Evolutionary conservation across 2,797 vertebrate species (phyloP).

Genomic region (Rhinoraja longicauda): DNA sequence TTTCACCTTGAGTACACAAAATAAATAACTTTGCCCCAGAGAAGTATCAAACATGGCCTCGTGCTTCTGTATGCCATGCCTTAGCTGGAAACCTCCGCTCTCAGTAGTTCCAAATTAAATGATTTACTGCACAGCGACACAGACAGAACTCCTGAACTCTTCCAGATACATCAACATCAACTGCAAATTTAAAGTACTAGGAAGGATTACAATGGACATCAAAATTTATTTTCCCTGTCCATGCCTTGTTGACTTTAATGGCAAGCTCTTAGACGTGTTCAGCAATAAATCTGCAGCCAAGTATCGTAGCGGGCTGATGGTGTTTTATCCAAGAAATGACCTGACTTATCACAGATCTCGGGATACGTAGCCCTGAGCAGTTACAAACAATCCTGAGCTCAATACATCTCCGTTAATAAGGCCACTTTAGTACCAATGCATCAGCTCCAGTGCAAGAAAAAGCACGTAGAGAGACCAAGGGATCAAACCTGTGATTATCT

Average conservation of each 20-base stretch:
- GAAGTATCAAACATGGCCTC: background rate
- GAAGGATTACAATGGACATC: background rate
- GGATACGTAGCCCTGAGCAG: background rate
- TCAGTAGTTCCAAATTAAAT: background rate
- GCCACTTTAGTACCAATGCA: background rate
- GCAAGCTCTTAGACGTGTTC: background rate
- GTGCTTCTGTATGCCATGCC: background rate
- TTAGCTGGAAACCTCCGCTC: background rate
- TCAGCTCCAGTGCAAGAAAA: background rate
- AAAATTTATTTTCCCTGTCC: background rate
- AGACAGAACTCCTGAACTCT: background rate
- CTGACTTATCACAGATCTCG: background rate
- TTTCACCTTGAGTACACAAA: background rate
- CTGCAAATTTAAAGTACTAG: background rate
- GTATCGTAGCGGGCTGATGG: background rate
- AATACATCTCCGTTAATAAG: background rate
- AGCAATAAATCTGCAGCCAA: background rate
- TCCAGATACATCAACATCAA: background rate
- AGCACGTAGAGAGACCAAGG: background rate
- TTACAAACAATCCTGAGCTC: background rate
- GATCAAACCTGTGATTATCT: too few relatives aligned
- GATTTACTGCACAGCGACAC: background rate
- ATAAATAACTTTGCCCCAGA: background rate
- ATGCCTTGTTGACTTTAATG: background rate
- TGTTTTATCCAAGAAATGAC: background rate